Conservation (phyloP, 2,888 invertebrate species). For the Entomobrya proxima region DNA sequence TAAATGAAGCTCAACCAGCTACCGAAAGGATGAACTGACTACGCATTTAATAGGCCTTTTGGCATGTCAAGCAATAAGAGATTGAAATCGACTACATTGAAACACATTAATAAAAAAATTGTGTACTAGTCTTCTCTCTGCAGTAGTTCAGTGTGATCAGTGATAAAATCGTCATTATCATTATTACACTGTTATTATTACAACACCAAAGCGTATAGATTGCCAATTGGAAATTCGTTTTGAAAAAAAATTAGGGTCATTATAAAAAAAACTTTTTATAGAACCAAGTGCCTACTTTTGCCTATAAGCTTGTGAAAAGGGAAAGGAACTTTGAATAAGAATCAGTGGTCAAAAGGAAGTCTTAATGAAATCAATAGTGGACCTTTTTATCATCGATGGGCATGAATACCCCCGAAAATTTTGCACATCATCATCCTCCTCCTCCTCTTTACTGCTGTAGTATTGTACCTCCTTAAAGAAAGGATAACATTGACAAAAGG, state of each 20-base stretch:
- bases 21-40: background rate
- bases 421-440: slow-evolving; percentile 24
- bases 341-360: slow-evolving; percentile 5
- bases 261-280: no score
- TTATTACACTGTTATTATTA: slow-evolving; percentile 21
- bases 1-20: no score
- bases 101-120: slow-evolving; percentile 30
- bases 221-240: no score
- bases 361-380: slow-evolving; percentile 33
- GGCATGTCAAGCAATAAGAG: background rate
- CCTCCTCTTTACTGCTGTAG: background rate
- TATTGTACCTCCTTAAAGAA: background rate
- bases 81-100: slow-evolving; percentile 25
- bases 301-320: background rate
- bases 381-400: no score
- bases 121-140: slow-evolving; percentile 48
- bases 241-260: slow-evolving; percentile 26
- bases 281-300: background rate
- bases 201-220: slow-evolving; percentile 40
- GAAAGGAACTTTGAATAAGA: slow-evolving; percentile 24
- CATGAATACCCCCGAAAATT: slow-evolving; percentile 34
- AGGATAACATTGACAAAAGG: slow-evolving; percentile 26
- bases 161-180: slow-evolving; percentile 47
- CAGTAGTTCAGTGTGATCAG: slow-evolving; percentile 55
- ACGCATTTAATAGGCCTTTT: background rate